phyloP scores from a whole-genome alignment of 92 coral and sea anemone species.

The Palythoa grandiflora region DNA sequence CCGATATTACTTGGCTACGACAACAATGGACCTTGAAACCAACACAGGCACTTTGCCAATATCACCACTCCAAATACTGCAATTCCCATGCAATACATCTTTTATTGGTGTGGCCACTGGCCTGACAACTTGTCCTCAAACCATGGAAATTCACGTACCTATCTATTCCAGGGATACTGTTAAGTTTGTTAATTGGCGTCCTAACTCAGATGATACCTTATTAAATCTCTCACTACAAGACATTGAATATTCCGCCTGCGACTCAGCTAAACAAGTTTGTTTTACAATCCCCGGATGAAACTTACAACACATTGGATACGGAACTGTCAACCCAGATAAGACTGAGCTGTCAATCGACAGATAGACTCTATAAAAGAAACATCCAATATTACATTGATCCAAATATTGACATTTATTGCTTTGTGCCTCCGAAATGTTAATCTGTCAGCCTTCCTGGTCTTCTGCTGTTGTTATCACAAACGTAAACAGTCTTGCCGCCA shows the following conservation, averaged over 20 bases:
- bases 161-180: conserved; percentile 28
- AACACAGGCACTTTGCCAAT: conserved; percentile 32
- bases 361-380: background rate
- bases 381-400: background rate
- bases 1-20: conserved; percentile 50
- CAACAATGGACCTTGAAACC: conserved; percentile 28
- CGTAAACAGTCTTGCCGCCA: background rate
- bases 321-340: background rate
- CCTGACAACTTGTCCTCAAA: conserved; percentile 47
- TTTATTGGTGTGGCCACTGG: conserved; percentile 41
- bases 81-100: conserved; percentile 61
- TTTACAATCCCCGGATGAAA: too few species aligned
- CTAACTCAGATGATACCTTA: too few species aligned
- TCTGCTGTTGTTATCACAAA: background rate
- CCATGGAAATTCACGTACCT: conserved; percentile 44
- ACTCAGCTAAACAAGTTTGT: too few species aligned
- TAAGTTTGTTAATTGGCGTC: too few species aligned
- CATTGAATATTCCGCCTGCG: too few species aligned
- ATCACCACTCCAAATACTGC: conserved; percentile 51
- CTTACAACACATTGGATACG: background rate
- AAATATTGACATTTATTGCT: background rate
- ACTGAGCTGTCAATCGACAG: background rate
- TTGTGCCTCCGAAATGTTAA: background rate
- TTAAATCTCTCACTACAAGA: too few species aligned
- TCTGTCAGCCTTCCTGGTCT: background rate